Evolutionary conservation across 2,888 invertebrate genomes (phyloP), one percentile per base, ranked within the genome.

Genomic region (Euzetes globulus): DNA sequence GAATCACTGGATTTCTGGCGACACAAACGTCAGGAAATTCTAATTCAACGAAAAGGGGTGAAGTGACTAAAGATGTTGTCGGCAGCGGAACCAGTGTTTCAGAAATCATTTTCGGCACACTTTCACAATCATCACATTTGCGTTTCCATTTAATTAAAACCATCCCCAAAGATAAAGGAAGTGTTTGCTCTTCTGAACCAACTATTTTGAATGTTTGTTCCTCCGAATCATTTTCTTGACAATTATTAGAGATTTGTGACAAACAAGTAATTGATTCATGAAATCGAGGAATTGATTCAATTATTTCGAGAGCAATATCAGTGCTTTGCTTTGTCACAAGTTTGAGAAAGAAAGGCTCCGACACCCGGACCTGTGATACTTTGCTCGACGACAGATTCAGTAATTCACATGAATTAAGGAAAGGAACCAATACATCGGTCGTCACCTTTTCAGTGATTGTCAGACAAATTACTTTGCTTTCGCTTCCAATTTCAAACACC

Each of bases 41-140:
- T 27, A 73, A 15, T n/a, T 73, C 73, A 25, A 73, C 63, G 65
- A 58, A 73, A 25, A 73, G n/a, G 11, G 63, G 37, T 22, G 65
- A 22, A 29, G 17, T 41, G 13, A 63, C 11, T 9, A 72, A 13
- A n/a, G 45, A 33, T 11, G 27, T 63, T n/a, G 33, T 1, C 13
- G 72, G 72, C 25, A 72, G 55, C 11, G 68, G 63, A 29, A 72
- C 55, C 9, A 27, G 27, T 15, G 33, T 72, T 41, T 72, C 72
- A 9, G 55, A 55, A 55, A 11, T 5, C 19, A 50, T n/a, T 50
- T 3, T 13, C n/a, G n/a, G 7, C 11, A 9, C 3, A 25, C 3
- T 25, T n/a, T 19, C 5, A 3, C 6, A 22, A 47, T 47, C 11
- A 13, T 50, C 27, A 25, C 52, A 50, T 29, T 72, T 72, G 27